Evolutionary conservation across 2,888 invertebrate species (phyloP), one percentile per base, ranked within the genome.

Genomic region (Caenorhabditis sp.): DNA sequence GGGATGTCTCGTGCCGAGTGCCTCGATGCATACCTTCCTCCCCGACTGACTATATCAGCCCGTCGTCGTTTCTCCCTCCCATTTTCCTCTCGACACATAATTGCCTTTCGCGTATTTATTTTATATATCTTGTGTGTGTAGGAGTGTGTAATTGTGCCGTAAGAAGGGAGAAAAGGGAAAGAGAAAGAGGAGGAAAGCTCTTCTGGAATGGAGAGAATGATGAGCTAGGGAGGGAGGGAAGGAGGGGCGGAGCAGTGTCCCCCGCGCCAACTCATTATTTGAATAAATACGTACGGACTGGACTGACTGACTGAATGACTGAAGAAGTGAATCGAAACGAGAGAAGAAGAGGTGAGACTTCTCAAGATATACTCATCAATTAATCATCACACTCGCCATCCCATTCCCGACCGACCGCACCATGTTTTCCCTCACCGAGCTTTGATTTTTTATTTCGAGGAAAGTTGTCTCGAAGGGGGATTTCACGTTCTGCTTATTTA

Each of bases 341-440:
- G 47, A n/a, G 24, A 44, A 56, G 56, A 47, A 2, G 32, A 35
- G 50, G 20, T 56, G 56, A 68, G n/a, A n/a, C n/a, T 55, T 67
- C 40, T 40, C n/a, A 35, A 62, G 71, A 62, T 62, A 71, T 62
- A 67, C 74, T 74, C 74, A 74, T 74, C 67, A 74, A 67, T 74
- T 67, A 67, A 65, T 74, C 74, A 74, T 74, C 72, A 64, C 22
- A 67, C 58, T 74, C 74, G 67, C 67, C 72, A 64, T n/a, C 6
- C 47, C 32, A 9, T 32, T 8, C 9, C 40, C 40, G 40, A 55
- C 18, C 20, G n/a, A 15, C 15, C 13, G 44, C 56, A 1, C 15
- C 69, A 58, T 69, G 58, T 69, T 60, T 69, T 69, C 24, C 18
- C 37, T 18, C 58, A 2, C 15, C 22, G 18, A 20, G 24, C 20